Evolutionary conservation across 1,140 invertebrate species (phyloP), one percentile per base, ranked within the genome.

Genomic region (Neodiprion virginianus): DNA sequence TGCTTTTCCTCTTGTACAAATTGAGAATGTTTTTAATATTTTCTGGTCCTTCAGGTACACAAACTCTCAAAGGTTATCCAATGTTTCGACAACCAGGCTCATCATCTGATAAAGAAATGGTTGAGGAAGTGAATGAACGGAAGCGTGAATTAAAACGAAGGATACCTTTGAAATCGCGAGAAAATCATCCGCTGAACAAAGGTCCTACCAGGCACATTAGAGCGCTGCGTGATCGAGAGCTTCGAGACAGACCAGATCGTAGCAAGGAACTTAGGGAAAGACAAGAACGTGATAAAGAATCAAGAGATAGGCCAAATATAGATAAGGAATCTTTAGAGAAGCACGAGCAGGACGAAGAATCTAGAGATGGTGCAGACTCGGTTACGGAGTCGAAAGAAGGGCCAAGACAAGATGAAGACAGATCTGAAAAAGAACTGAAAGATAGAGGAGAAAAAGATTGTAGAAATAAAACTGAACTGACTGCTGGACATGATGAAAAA

Each of bases 21-120:
- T 10, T 8, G 17, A 72, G 17, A 67, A 14, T n/a, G 28, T 10
- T 47, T 61, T 68, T 40, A 69, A 65, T 73, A 11, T 75, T 73
- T 10, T 78, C 61, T 71, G 70, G 48, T 73, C 48, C 77, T 79
- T 47, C 28, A 88, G 87, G 88, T 70, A 89, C 87, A 0, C 88
- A 88, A 82, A 89, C 87, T 3, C 79, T 89, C 28, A 88, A 88
- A 77, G 88, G 88, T 50, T 89, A 90, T 78, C 85, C 88, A 67
- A 89, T 89, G 88, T 88, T 88, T 79, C 86, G 86, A 73, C 84
- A 86, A 75, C 82, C 85, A 76, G 84, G 79, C n/a, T 88, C 86
- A n/a, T 89, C 85, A 28, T 88, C 87, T 1, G 87, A 88, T 65
- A 89, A 89, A 74, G 87, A 89, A 69, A 81, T 88, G 77, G 85